These are phyloP conservation scores for Metaphire vulgaris DNA, from an alignment of 1,140 invertebrate species.

Conservation along the genomic window DNA sequence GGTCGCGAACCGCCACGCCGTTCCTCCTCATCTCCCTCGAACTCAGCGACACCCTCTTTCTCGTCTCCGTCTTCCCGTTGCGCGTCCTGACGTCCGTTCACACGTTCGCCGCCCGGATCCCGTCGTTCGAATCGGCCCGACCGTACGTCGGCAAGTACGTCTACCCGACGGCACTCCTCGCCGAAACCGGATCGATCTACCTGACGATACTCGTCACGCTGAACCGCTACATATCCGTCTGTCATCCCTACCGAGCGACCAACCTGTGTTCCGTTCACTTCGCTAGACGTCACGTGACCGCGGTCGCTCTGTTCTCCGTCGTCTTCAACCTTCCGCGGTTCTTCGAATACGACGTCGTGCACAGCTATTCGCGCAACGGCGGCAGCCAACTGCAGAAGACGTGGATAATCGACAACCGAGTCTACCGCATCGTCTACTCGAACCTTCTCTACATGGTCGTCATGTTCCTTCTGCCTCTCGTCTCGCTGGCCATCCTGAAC, in stretches of 20 bases:
- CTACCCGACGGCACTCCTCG: constrained; percentile 75
- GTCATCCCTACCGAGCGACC: constrained; percentile 74
- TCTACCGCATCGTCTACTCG: constrained; percentile 13
- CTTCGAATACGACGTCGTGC: constrained; percentile 45
- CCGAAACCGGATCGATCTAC: constrained; percentile 81
- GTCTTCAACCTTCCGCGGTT: constrained; percentile 74
- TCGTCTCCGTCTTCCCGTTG: constrained; percentile 74
- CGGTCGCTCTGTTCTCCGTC: constrained; percentile 69
- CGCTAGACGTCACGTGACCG: constrained; percentile 70
- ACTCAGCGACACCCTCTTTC: constrained; percentile 77
- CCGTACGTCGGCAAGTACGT: constrained; percentile 59
- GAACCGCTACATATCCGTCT: constrained; percentile 86
- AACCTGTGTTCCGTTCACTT: constrained; percentile 80
- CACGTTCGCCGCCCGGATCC: constrained; percentile 63
- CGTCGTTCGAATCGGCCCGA: constrained; percentile 57
- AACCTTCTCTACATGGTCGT: constrained; percentile 26
- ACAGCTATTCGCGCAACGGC: background rate
- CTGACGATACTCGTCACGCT: constrained; percentile 83
- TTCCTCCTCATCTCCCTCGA: constrained; percentile 74
- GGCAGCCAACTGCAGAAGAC: background rate
- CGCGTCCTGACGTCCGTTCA: constrained; percentile 68
- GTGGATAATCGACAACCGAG: background rate
- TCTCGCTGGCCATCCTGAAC: constrained; percentile 23
- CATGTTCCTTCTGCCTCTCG: constrained; percentile 25
- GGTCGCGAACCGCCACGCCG: constrained; percentile 26